Base-by-base conservation (phyloP, 2,113 vertebrate genomes). In the Ophthalmolycus amberensis region DNA sequence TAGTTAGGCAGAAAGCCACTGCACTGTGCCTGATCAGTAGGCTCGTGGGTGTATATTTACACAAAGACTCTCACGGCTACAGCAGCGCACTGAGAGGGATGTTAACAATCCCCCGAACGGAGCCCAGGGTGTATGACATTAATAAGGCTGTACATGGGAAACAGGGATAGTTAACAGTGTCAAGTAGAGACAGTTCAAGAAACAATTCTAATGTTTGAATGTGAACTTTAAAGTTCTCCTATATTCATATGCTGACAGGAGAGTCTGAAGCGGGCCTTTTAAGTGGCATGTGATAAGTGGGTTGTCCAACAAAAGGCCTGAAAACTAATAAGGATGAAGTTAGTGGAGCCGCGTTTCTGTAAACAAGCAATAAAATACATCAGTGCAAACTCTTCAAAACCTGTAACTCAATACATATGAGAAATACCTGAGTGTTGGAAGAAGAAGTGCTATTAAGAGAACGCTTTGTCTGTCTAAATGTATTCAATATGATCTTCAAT, bases 131-230 rank as follows among this genome's bases (percentile, higher is more conserved):
- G 22, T 3, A 62, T 38, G 32, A 71, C 62, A 69, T 74, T 76
- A 70, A 74, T 70, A 46, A 27, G 9, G 56, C 71, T 22, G 42
- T 72, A 75, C 77, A 89, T 60, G 48, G 73, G 38, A 71, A 63
- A 79, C 16, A 38, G 11, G 44, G 44, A 20, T 20, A 50, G 16
- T 50, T 20, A 20, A 50, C 46, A 65, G 25, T 27, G 48, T 56
- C 42, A 66, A 46, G 71, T 32, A 66, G 22, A 62, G 48, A 29
- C 22, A 4, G n/a, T 27, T 74, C 16, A 79, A 71, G 68, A 68
- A 83, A 77, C 52, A 58, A 44, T 37, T 40, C 2, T 27, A 71
- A 75, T 50, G 44, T 6, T 29, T 54, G 46, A 56, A 38, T 54
- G 32, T 65, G 1, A 62, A 46, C 8, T 27, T 67, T 62, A 34